Evolutionary conservation across 2,797 vertebrate species (phyloP).

Genomic region (Tokudaia tokunoshimensis): DNA sequence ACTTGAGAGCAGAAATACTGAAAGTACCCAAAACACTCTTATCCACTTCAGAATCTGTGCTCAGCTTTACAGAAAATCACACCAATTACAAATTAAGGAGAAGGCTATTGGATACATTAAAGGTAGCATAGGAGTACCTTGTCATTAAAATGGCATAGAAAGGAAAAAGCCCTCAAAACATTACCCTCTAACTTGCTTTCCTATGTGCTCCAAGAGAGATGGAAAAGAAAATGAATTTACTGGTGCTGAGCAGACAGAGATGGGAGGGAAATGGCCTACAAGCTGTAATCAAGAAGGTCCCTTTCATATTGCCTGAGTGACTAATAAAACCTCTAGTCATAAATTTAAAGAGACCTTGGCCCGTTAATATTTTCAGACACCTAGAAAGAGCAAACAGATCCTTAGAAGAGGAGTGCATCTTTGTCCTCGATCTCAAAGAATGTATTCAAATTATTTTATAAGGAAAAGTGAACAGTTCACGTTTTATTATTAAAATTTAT

Average conservation of each 20-base stretch:
- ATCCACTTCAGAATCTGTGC: background rate
- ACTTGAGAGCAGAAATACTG: background rate
- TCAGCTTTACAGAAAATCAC: constrained; percentile 30
- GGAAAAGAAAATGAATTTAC: constrained; percentile 12
- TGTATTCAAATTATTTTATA: constrained; percentile 43
- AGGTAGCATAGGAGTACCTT: background rate
- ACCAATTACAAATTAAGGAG: background rate
- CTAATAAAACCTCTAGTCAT: background rate
- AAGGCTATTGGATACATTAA: background rate
- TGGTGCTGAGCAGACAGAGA: background rate
- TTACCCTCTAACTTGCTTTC: constrained; percentile 24
- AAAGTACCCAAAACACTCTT: background rate
- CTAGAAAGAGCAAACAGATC: constrained; percentile 30
- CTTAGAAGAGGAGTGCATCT: constrained; percentile 42
- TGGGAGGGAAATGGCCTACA: background rate
- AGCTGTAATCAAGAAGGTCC: background rate
- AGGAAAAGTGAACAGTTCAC: constrained; percentile 33
- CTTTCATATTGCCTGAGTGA: background rate
- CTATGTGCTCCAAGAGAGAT: background rate
- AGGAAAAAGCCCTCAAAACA: background rate
- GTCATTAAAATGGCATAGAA: background rate
- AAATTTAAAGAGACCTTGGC: constrained; percentile 38
- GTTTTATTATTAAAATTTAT: too few relatives aligned
- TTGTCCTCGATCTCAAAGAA: constrained; percentile 54
- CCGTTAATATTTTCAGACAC: background rate